Evolutionary conservation across 1,140 invertebrate species (phyloP).

Genomic region (Cryptotermes secundus): DNA sequence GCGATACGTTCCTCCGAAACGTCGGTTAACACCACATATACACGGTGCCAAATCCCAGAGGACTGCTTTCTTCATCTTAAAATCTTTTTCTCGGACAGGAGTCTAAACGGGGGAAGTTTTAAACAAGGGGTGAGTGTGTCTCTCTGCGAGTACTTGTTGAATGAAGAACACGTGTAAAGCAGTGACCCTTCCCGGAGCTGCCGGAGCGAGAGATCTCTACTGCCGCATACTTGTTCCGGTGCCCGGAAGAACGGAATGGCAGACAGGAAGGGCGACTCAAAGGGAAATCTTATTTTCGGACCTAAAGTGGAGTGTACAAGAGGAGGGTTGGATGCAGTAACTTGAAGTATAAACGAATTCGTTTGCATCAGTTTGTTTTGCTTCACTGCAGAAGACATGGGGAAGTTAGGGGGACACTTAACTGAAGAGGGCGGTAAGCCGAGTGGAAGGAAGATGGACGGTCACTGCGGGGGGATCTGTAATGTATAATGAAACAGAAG

Average conservation of each 20-base stretch:
- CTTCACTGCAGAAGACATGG: background rate
- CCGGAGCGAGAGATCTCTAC: too few species aligned
- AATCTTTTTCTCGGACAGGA: too few species aligned
- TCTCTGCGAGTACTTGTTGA: background rate
- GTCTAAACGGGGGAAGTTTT: too few species aligned
- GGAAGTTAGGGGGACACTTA: background rate
- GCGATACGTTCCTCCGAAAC: too few species aligned
- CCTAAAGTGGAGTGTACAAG: background rate
- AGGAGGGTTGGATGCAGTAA: background rate
- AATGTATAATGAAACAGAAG: too few species aligned
- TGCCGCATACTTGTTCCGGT: background rate
- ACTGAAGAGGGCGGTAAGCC: background rate
- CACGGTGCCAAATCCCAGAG: too few species aligned
- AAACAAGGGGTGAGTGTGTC: too few species aligned
- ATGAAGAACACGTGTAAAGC: background rate
- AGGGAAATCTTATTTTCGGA: conserved; percentile 9
- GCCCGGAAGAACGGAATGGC: background rate
- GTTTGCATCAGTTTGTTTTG: conserved; percentile 15
- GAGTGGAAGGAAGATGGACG: background rate
- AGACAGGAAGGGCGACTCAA: background rate
- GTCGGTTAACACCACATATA: too few species aligned
- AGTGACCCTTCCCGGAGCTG: background rate
- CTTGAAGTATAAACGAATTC: background rate
- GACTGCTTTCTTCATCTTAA: too few species aligned
- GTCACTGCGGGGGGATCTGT: background rate